Evolutionary conservation across 2,888 invertebrate genomes (phyloP), one percentile per base, ranked within the genome.

Genomic region (Spilarctia lutea): DNA sequence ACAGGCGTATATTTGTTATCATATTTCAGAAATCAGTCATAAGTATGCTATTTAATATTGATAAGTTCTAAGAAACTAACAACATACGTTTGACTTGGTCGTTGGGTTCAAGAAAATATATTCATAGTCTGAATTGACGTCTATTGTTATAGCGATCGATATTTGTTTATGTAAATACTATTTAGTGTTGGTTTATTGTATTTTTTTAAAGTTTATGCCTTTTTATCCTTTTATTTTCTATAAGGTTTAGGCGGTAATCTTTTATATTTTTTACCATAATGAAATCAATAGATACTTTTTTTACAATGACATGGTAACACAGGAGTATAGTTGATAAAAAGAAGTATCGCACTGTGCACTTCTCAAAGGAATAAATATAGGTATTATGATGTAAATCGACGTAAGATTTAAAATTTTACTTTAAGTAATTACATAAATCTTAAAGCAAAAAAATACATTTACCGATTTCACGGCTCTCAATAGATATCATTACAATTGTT

Each of bases 31-130:
- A 85, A 85, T 85, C 84, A 75, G 77, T 69, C 76, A 79, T 81
- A 77, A 77, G 76, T 78, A 66, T 35, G 73, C 72, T 75, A 76
- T 80, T 80, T 76, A 81, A 82, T 84, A 81, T 85, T 85, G 77
- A 85, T 85, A 81, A 79, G 82, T 85, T 85, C 84, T 80, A 52
- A 65, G 85, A 85, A 85, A 75, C 76, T 74, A 73, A 75, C 77
- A 81, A 81, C 76, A 71, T 68, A 65, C 67, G 72, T 74, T 68
- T 52, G 66, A 77, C 70, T 75, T 75, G 71, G 75, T 77, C 30
- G 73, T 74, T 78, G 65, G 75, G 39, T 85, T 81, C 77, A 81
- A 74, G 74, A 78, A 79, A 79, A 80, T 77, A 75, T 74, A 85
- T 83, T 76, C 60, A 45, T 79, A 75, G 77, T 71, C 52, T 71